A percentile compares a stretch with the other conserved stretches of the same genome.
Evolutionary conservation across 2,797 vertebrate species (phyloP).

Genomic region (Eutrigla gurnardus): DNA sequence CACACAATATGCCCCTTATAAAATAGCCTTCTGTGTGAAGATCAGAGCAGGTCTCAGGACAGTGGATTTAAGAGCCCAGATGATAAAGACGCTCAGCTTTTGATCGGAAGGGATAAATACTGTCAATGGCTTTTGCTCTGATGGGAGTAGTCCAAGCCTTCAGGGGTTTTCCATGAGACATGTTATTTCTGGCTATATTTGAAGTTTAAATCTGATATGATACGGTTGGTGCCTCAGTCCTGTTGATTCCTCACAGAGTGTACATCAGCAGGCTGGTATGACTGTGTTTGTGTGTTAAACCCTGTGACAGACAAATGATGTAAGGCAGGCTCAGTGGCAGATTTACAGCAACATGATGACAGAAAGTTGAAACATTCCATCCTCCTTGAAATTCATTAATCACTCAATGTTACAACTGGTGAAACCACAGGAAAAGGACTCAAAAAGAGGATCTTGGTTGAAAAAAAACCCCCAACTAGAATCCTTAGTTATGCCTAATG

Average conservation of each 20-base stretch:
- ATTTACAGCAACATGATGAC: conserved; percentile 33
- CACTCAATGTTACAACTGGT: neutral
- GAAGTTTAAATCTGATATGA: conserved; percentile 6
- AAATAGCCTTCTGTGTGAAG: conserved; percentile 13
- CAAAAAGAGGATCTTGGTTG: neutral
- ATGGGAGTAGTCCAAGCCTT: conserved; percentile 14
- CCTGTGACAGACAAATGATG: conserved; percentile 11
- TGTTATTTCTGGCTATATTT: conserved; percentile 32
- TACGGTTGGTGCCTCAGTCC: neutral
- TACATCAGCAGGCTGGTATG: neutral
- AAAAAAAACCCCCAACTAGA: no score
- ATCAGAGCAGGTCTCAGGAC: conserved; percentile 34
- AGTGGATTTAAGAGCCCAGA: conserved; percentile 26
- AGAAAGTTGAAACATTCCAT: conserved; percentile 36
- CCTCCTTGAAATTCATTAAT: conserved; percentile 26
- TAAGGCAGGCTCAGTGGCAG: conserved; percentile 21
- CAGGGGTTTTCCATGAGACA: conserved; percentile 5
- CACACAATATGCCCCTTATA: conserved; percentile 40
- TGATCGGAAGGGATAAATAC: conserved; percentile 33
- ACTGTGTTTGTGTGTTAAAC: neutral
- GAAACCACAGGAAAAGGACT: neutral
- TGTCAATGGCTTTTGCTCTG: conserved; percentile 32
- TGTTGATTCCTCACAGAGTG: neutral
- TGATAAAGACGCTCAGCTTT: conserved; percentile 45
- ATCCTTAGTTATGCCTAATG: no score